Evolutionary conservation across 1,140 invertebrate species (phyloP).

Genomic region (Brachionus paranguensis): DNA sequence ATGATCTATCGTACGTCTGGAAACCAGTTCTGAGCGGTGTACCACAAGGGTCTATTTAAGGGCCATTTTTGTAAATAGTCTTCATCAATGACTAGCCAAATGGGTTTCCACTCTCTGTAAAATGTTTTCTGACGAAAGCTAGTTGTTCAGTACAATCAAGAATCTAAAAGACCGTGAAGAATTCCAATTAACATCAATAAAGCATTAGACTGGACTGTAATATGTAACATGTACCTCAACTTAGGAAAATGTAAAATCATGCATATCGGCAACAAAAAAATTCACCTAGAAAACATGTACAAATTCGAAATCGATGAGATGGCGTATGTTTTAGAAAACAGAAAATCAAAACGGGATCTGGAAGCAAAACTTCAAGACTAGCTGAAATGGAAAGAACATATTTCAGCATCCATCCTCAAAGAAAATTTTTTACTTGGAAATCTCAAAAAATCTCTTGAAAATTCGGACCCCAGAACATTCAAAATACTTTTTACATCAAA

Average conservation of each 20-base stretch:
- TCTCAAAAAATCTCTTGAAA: no score
- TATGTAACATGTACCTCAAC: no score
- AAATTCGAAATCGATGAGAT: no score
- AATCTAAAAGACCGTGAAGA: not conserved
- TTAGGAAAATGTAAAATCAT: no score
- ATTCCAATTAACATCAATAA: no score
- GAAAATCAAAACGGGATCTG: not conserved
- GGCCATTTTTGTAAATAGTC: not conserved
- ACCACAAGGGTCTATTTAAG: not conserved
- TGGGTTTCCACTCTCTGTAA: not conserved
- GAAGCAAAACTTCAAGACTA: not conserved
- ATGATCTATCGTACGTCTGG: not conserved
- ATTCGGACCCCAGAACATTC: no score
- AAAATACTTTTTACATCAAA: no score
- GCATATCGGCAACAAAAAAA: no score
- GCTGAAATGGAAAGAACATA: not conserved
- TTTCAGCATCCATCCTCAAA: not conserved
- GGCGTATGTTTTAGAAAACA: not conserved
- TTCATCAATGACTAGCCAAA: not conserved
- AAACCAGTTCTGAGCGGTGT: not conserved
- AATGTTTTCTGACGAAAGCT: not conserved
- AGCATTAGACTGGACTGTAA: no score
- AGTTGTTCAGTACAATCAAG: not conserved
- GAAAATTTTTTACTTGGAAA: no score
- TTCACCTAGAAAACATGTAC: no score